Base-by-base conservation (phyloP, 2,797 vertebrate genomes). In the Scolopax bukidnonensis region DNA sequence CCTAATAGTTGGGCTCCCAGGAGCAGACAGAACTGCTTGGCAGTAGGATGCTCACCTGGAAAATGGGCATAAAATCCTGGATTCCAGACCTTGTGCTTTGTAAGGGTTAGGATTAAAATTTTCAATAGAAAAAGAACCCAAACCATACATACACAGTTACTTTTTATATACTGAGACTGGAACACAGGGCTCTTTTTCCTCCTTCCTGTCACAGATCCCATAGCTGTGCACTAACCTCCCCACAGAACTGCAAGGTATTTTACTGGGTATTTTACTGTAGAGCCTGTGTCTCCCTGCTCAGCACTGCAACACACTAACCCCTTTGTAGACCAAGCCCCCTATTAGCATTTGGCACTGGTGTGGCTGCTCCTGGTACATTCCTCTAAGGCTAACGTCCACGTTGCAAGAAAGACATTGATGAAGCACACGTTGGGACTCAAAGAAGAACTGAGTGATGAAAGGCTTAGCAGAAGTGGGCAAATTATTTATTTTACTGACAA, bases 401-500 rank as follows among this genome's bases (percentile, higher is more conserved):
- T 30, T 60, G 70, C 63, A 84, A 54, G 59, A 84, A 95, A 91
- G 28, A 67, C 56, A 57, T 51, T 82, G 73, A 86, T 3, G 10
- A 90, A 78, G 68, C 80, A 84, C 70, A 84, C 59, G 36, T 4
- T 40, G 56, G 47, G 67, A 56, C 63, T 90, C 51, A 32, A 69
- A 90, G 41, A 93, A 87, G 45, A 90, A 64, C 57, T 65, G 50
- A 71, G 28, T 40, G 56, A 85, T 77, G 33, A 85, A 91, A 78
- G 38, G 30, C 45, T 85, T 45, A 84, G 50, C 51, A 81, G 69
- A 88, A 90, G 74, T 13, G 43, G 63, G 63, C 45, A 67, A 48
- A 48, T 79, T 16, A 12, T 75, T 75, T 86, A n/a, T 88, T 91
- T 70, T 60, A 43, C 40, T 84, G 89, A 90, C 70, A 85, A 84